phyloP scores from a whole-genome alignment of 2,113 vertebrate genomes.

The Tricholaema leucomelas region DNA sequence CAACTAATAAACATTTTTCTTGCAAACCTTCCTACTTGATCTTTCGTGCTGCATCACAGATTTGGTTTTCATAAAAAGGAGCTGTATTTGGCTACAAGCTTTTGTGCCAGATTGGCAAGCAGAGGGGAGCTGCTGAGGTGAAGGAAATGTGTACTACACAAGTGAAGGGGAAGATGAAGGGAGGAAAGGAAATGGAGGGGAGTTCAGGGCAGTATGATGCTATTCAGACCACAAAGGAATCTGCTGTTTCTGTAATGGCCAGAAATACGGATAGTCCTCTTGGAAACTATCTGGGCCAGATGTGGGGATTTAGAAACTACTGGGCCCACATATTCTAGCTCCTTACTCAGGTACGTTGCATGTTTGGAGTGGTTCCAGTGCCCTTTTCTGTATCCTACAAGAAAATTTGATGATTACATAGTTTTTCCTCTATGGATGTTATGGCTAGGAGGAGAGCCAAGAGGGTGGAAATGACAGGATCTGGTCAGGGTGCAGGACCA shows the following conservation, averaged over 20 bases:
- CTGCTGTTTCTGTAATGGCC: not conserved
- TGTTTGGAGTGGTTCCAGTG: not conserved
- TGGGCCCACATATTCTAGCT: not conserved
- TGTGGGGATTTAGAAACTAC: not conserved
- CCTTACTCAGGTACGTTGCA: too few relatives aligned
- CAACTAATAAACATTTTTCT: not conserved
- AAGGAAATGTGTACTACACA: not conserved
- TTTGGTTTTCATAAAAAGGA: not conserved
- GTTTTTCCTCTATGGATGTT: not conserved
- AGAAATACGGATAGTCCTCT: not conserved
- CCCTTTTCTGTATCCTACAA: not conserved
- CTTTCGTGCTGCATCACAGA: rapidly evolving
- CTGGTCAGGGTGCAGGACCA: not conserved
- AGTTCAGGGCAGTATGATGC: not conserved
- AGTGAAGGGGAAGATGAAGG: not conserved
- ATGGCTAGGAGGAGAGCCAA: not conserved
- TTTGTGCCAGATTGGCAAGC: not conserved
- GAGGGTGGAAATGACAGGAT: not conserved
- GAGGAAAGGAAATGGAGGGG: not conserved
- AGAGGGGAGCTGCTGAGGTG: not conserved
- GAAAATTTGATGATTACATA: not conserved
- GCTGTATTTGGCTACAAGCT: not conserved
- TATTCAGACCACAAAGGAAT: not conserved
- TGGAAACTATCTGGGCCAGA: not conserved
- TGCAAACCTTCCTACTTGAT: not conserved